phyloP scores from a whole-genome alignment of 1,140 invertebrate species.

The Philaenus spumarius region DNA sequence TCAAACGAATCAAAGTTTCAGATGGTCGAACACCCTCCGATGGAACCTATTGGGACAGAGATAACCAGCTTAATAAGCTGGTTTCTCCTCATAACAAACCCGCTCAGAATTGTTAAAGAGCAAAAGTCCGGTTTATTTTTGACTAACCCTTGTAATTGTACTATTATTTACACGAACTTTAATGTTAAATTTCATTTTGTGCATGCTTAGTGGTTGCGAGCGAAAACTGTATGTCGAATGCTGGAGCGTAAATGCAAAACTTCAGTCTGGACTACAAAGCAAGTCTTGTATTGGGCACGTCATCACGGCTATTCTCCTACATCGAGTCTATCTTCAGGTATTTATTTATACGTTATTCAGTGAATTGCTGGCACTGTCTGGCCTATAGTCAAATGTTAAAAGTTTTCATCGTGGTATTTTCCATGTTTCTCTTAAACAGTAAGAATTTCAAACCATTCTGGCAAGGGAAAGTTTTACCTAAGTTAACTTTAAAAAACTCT shows the following conservation, averaged over 20 bases:
- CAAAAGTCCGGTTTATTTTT: no score
- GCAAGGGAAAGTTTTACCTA: no score
- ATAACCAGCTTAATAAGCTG: no score
- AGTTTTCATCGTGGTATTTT: no score
- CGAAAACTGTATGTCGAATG: not conserved
- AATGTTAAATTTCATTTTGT: no score
- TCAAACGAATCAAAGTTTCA: no score
- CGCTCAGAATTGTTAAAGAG: not conserved
- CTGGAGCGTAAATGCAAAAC: not conserved
- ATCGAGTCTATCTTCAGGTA: not conserved
- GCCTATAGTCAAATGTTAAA: no score
- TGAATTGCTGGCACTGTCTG: no score
- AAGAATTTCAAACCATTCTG: no score
- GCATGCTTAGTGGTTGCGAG: not conserved
- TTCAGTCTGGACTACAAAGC: not conserved
- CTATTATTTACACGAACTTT: not conserved
- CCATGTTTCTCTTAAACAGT: no score
- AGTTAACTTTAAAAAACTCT: no score
- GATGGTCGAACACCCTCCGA: not conserved
- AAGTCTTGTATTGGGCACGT: not conserved
- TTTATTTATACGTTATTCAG: no score
- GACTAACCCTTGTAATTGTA: not conserved
- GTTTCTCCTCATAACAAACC: not conserved
- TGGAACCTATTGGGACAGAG: not conserved
- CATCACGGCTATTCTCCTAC: slow-evolving; percentile 4